Evolutionary conservation across 92 coral and sea anemone species (phyloP).

Genomic region (Pocillopora grandis): DNA sequence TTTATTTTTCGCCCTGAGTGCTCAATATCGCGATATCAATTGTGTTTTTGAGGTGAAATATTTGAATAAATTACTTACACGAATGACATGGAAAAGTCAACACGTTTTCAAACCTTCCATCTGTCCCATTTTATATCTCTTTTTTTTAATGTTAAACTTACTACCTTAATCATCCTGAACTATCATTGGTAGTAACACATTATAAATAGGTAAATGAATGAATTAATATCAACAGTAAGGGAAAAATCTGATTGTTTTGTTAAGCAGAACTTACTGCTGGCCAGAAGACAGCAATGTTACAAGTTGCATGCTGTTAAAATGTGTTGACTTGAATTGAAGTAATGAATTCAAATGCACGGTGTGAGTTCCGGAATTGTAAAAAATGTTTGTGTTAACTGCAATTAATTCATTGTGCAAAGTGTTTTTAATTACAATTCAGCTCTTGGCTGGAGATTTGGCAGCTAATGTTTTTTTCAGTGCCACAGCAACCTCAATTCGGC

Average conservation of each 20-base stretch:
- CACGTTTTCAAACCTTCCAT: not conserved
- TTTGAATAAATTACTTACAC: not conserved
- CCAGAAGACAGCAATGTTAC: too few relatives aligned
- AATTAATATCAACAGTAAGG: not conserved
- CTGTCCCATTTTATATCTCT: not conserved
- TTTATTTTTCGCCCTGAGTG: constrained; percentile 1
- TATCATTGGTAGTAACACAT: not conserved
- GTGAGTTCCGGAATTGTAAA: constrained; percentile 8
- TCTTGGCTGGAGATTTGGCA: not conserved
- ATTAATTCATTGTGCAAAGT: not conserved
- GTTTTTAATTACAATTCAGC: not conserved
- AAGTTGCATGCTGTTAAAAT: not conserved
- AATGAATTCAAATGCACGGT: not conserved
- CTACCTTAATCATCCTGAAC: not conserved
- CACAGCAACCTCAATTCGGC: not conserved
- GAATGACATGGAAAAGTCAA: not conserved
- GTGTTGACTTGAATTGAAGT: not conserved
- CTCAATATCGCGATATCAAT: not conserved
- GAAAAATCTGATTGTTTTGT: not conserved
- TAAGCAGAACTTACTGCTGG: too few relatives aligned
- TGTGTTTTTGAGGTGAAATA: not conserved
- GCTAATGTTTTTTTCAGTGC: not conserved
- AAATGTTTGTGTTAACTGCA: constrained; percentile 18
- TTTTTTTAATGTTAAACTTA: not conserved
- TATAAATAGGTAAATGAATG: not conserved